phyloP scores from a whole-genome alignment of 1,140 invertebrate genomes.

The Paraescarpia echinospica region DNA sequence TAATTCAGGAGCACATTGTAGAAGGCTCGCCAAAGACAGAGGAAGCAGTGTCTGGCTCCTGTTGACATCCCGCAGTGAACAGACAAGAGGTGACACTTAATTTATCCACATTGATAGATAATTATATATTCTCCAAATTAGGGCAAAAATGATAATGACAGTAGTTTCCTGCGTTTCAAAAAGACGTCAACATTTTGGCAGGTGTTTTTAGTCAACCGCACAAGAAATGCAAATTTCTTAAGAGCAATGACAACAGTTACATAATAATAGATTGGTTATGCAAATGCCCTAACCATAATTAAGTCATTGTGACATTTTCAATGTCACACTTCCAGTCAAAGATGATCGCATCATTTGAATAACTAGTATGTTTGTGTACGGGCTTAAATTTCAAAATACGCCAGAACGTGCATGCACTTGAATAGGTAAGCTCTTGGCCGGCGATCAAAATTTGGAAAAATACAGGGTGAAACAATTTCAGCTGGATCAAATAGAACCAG shows the following conservation, averaged over 20 bases:
- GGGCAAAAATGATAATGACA: not conserved
- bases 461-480: not conserved
- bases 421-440: not conserved
- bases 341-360: not conserved
- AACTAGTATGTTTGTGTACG: not conserved
- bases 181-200: not conserved
- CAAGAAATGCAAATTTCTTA: not conserved
- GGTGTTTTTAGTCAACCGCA: not conserved
- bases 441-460: not conserved
- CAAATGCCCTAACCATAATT: not conserved
- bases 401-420: not conserved
- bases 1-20: too few species aligned
- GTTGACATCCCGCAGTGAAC: too few species aligned
- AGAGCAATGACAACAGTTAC: not conserved
- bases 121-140: too few species aligned
- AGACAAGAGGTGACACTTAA: too few species aligned
- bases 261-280: not conserved
- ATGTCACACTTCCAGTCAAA: not conserved
- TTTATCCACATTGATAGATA: not conserved
- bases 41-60: too few species aligned
- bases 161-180: not conserved
- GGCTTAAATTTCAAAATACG: not conserved
- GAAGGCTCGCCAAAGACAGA: too few species aligned
- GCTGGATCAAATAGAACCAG: not conserved
- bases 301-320: not conserved